Evolutionary conservation across 2,888 invertebrate species (phyloP), one percentile per base, ranked within the genome.

Genomic region (Tryphoninae sp.): DNA sequence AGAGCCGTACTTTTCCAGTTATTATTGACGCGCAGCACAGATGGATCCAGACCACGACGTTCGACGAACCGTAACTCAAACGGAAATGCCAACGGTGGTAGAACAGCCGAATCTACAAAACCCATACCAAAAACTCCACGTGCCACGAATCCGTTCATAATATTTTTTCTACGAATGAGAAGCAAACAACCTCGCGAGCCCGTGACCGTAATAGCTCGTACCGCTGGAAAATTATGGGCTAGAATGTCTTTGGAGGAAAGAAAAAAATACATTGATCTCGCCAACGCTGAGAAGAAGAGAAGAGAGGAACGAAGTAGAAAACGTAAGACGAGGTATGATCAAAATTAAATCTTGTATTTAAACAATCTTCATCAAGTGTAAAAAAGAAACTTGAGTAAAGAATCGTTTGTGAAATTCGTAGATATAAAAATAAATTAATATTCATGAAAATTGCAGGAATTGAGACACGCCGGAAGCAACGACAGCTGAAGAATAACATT

Each of bases 101-200:
- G 45, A 19, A 16, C 62, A 0, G 51, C 11, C 26, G 72, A 76
- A 26, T 23, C 81, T 23, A 73, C 73, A 13, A 80, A 23, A 45
- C 7, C 61, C 16, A 23, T 19, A 8, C 76, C 51, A 19, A 77
- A 79, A 49, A 68, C 72, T 13, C 73, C 72, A 9, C 83, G 87
- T 1, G 81, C 88, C 0, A 89, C 90, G 6, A 91, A 92, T 83
- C 91, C 91, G 0, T 92, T 91, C 64, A 84, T 91, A 23, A 86
- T 90, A 2, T 92, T 91, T 75, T 91, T 87, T 40, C 80, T 91
- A 61, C 83, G 87, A 42, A 77, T 91, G 58, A 86, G 88, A 2
- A 86, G 85, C 8, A 88, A 88, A 51, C 86, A 89, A 22, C 90
- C 91, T 0, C 86, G 86, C 1, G 85, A 87, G 6, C 87, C 55